Percentiles rank a stretch among this genome's conserved stretches.
Evolutionary conservation across 2,113 vertebrate genomes (phyloP).

Genomic region (Hippocampus zosterae): DNA sequence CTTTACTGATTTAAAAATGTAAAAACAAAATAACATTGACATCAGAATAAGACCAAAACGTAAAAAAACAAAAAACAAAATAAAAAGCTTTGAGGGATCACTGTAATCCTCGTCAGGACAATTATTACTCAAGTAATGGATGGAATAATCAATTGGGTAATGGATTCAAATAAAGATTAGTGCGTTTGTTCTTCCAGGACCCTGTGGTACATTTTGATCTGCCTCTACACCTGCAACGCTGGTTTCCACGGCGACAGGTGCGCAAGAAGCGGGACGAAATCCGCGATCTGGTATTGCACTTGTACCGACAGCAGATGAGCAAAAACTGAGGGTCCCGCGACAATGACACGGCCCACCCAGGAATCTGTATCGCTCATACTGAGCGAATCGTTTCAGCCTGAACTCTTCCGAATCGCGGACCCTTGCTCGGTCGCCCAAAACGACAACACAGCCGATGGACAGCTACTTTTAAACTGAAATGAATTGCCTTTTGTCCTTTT

Average conservation of each 20-base stretch:
- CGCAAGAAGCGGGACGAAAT: conserved; percentile 90
- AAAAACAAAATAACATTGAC: too few species aligned
- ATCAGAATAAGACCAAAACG: too few species aligned
- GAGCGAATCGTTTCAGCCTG: conserved; percentile 33
- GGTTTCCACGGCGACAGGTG: conserved; percentile 89
- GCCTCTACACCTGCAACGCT: conserved; percentile 81
- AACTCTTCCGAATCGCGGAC: conserved; percentile 5
- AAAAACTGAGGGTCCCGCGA: conserved; percentile 8
- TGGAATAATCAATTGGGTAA: neutral
- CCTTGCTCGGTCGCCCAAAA: neutral
- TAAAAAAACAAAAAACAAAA: too few species aligned
- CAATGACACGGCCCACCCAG: neutral
- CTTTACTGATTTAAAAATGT: too few species aligned
- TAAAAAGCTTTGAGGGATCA: too few species aligned
- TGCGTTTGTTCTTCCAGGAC: conserved; percentile 69
- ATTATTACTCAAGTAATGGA: neutral
- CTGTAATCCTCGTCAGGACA: too few species aligned
- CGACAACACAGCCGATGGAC: neutral
- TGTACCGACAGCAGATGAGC: conserved; percentile 79
- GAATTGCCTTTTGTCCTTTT: neutral
- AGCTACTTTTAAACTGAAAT: neutral
- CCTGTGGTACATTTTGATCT: conserved; percentile 90
- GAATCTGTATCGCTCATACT: conserved; percentile 52
- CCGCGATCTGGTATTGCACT: conserved; percentile 84
- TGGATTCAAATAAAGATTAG: too few species aligned